phyloP scores from a whole-genome alignment of 1,140 invertebrate species.

The Agraylea sexmaculata region DNA sequence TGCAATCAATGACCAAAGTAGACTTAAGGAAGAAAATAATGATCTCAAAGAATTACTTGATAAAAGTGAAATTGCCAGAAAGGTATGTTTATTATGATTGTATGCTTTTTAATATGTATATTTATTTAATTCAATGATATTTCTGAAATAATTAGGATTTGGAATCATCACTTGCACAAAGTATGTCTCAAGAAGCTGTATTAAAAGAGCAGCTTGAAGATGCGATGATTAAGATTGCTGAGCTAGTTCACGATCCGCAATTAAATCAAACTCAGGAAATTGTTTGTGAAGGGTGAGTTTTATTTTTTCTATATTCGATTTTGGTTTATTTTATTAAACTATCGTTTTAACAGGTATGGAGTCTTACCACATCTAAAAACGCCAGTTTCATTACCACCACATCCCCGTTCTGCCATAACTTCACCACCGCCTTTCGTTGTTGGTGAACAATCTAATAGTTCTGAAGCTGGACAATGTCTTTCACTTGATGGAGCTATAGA shows the following conservation, averaged over 20 bases:
- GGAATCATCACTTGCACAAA: constrained; percentile 42
- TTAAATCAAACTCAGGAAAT: constrained; percentile 35
- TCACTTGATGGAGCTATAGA: constrained; percentile 11
- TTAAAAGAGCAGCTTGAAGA: constrained; percentile 40
- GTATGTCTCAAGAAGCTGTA: constrained; percentile 41
- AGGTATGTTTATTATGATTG: constrained; percentile 8
- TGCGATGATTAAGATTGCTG: constrained; percentile 45
- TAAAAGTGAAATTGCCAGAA: constrained; percentile 10
- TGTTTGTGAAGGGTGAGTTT: constrained; percentile 47
- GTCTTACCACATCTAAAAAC: constrained; percentile 8
- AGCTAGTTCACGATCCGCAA: constrained; percentile 37
- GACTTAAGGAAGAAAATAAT: constrained; percentile 1
- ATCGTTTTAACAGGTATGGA: constrained; percentile 9
- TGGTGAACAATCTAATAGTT: constrained; percentile 12
- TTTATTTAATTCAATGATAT: neutral
- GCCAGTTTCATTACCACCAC: constrained; percentile 15
- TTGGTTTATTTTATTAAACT: constrained; percentile 1
- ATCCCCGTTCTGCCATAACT: constrained; percentile 15
- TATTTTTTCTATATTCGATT: constrained; percentile 2
- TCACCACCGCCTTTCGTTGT: constrained; percentile 15
- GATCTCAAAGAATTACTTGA: constrained; percentile 5
- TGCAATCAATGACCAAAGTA: too few species aligned
- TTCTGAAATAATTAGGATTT: constrained; percentile 29
- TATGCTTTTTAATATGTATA: neutral
- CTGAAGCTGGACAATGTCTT: constrained; percentile 11